Percentiles rank a stretch among this genome's conserved stretches.
Conservation (phyloP, 2,888 invertebrate genomes). For the Chrysodeixis includens region DNA sequence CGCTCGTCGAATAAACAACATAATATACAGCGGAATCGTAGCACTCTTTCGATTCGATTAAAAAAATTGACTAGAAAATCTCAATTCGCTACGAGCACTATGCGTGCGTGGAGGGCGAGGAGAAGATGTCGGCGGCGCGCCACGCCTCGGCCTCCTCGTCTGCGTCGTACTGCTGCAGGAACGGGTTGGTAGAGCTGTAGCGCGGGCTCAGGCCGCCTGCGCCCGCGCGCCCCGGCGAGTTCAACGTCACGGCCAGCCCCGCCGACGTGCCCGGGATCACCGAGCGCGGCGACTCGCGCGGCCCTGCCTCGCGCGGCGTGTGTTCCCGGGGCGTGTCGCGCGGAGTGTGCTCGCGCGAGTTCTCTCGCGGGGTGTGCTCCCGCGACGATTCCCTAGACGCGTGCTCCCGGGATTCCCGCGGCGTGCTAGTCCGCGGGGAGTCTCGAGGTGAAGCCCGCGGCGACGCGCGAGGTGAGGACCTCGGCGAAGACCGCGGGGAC, state of each 20-base stretch:
- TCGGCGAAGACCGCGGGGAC: constrained; percentile 80
- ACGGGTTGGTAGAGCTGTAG: constrained; percentile 90
- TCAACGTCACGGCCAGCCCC: constrained; percentile 90
- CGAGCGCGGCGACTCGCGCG: constrained; percentile 67
- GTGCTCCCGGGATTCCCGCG: constrained; percentile 67
- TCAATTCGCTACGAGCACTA: constrained; percentile 87
- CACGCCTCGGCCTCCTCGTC: constrained; percentile 86
- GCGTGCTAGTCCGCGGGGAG: constrained; percentile 80
- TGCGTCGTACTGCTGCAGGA: constrained; percentile 88
- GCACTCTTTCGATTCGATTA: constrained; percentile 84
- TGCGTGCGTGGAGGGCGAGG: constrained; percentile 84
- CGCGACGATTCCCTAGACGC: constrained; percentile 79
- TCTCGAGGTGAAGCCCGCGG: constrained; percentile 77
- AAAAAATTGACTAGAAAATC: constrained; percentile 89
- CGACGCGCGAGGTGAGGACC: constrained; percentile 78
- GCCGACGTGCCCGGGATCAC: constrained; percentile 90
- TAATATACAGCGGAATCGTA: constrained; percentile 87
- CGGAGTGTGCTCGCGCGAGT: constrained; percentile 69
- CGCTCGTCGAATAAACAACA: constrained; percentile 82
- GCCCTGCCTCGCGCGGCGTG: constrained; percentile 63
- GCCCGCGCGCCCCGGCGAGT: constrained; percentile 70
- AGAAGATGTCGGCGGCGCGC: constrained; percentile 85
- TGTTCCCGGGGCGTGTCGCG: constrained; percentile 75
- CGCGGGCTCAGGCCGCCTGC: constrained; percentile 74
- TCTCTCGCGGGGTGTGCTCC: constrained; percentile 71